Conservation (phyloP, 2,797 vertebrate genomes). For the Bryconaethiops microstoma region DNA sequence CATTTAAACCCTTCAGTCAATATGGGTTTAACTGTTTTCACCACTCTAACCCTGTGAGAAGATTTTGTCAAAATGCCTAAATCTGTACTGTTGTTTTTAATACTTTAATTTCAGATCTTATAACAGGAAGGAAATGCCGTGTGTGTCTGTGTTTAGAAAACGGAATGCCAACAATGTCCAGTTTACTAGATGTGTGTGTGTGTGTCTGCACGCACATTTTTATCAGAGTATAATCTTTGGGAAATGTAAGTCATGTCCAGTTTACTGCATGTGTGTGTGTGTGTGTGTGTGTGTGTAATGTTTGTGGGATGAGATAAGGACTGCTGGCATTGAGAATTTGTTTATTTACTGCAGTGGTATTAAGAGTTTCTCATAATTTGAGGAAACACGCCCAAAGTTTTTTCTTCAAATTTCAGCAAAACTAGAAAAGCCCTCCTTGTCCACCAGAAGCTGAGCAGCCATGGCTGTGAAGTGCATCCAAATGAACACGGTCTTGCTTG, state of each 20-base stretch:
- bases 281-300: conserved; percentile 11
- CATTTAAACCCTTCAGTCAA: background rate
- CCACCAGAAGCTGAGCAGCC: background rate
- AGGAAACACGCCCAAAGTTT: conserved; percentile 33
- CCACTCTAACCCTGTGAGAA: background rate
- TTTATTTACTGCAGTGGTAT: conserved; percentile 35
- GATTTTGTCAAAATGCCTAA: background rate
- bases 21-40: background rate
- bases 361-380: conserved; percentile 36
- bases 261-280: background rate
- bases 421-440: background rate
- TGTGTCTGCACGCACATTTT: background rate
- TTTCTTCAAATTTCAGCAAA: background rate
- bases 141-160: background rate
- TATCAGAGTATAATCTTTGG: background rate
- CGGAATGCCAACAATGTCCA: background rate
- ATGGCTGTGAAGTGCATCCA: conserved; percentile 8
- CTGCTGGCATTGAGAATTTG: conserved; percentile 30
- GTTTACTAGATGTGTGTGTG: background rate
- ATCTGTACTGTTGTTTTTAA: no score
- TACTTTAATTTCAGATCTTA: no score
- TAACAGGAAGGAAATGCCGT: no score
- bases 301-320: conserved; percentile 16
- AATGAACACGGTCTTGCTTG: conserved; percentile 12
- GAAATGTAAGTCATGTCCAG: background rate